A percentile compares a stretch with the other conserved stretches of the same genome.
Evolutionary conservation across 2,797 vertebrate genomes (phyloP).

Genomic region (Nyctibius grandis): DNA sequence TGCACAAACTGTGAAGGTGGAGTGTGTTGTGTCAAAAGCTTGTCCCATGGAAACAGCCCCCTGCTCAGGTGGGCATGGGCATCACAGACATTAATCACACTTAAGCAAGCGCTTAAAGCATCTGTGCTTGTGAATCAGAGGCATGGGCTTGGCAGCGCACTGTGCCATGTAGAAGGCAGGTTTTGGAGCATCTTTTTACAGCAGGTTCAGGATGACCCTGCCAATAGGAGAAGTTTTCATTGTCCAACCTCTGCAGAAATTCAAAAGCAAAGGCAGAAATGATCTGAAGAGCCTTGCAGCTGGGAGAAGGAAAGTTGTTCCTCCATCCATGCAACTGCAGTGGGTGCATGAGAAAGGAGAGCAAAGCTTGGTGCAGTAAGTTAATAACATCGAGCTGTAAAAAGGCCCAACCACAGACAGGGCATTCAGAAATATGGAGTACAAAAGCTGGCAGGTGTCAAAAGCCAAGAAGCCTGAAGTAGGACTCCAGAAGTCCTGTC

Average conservation of each 20-base stretch:
- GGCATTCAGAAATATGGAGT: not conserved
- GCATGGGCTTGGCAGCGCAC: fast-evolving
- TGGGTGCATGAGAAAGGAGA: not conserved
- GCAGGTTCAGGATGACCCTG: not conserved
- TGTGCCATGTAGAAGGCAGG: not conserved
- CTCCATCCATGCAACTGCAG: not conserved
- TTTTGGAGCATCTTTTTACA: not conserved
- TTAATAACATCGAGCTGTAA: not conserved
- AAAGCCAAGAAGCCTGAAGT: not conserved
- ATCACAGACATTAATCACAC: not conserved
- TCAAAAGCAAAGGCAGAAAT: not conserved
- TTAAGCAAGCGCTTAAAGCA: not conserved
- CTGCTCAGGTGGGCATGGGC: not conserved
- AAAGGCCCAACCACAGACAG: not conserved
- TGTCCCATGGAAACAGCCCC: not conserved
- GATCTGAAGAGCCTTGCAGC: not conserved
- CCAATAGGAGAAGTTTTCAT: not conserved
- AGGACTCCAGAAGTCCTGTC: not conserved
- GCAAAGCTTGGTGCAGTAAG: not conserved
- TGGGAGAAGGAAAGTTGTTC: not conserved
- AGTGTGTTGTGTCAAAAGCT: not conserved
- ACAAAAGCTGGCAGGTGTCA: not conserved
- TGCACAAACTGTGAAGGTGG: not conserved
- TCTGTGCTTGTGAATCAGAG: not conserved
- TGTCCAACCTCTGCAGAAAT: not conserved